Evolutionary conservation across 2,113 vertebrate genomes (phyloP).

Genomic region (Puntigrus tetrazona): DNA sequence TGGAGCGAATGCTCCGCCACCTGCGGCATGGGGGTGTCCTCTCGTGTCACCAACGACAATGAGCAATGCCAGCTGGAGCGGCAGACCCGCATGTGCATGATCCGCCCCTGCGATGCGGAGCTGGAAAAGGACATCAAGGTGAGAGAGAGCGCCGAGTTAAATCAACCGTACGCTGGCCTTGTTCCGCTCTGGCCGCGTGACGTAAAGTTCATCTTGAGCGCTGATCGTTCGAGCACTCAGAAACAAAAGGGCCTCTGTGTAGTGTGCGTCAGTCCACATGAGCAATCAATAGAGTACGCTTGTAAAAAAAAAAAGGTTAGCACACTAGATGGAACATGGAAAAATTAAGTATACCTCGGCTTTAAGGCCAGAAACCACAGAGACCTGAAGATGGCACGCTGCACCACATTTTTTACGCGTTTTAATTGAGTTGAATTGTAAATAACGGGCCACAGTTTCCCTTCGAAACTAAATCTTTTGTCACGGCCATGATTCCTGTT

Average conservation of each 20-base stretch:
- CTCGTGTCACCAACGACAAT: conserved; percentile 77
- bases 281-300: background rate
- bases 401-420: background rate
- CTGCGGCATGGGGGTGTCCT: conserved; percentile 79
- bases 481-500: too few relatives aligned
- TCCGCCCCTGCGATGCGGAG: conserved; percentile 70
- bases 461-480: too few relatives aligned
- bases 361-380: background rate
- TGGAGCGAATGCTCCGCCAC: conserved; percentile 78
- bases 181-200: background rate
- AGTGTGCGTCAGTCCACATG: background rate
- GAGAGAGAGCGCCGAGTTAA: conserved; percentile 13
- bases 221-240: background rate
- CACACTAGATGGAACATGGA: background rate
- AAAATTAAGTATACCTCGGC: background rate
- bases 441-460: too few relatives aligned
- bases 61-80: conserved; percentile 76
- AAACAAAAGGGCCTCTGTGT: background rate
- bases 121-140: conserved; percentile 74
- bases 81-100: conserved; percentile 76
- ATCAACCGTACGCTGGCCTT: background rate
- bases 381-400: background rate
- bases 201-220: background rate
- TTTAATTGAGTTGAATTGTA: background rate
- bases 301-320: background rate